Percentiles rank a stretch among this genome's conserved stretches.
These are phyloP conservation scores for Aphodius sticticus DNA, from an alignment of 2,888 invertebrate genomes.

Conservation along the genomic window DNA sequence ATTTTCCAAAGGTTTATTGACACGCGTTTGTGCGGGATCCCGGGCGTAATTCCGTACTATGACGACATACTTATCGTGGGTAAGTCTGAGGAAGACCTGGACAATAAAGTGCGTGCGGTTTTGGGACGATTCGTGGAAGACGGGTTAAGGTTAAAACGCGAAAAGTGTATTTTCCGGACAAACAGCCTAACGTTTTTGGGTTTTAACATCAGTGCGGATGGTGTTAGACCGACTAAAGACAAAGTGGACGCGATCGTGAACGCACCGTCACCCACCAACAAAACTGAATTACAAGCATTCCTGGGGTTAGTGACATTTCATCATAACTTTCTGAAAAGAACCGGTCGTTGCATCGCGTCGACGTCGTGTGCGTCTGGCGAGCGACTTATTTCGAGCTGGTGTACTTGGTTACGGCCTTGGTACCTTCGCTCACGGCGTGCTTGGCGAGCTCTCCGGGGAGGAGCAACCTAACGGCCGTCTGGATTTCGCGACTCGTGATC, in stretches of 20 bases:
- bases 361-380: too few relatives aligned
- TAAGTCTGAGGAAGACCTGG: slow-evolving; percentile 13
- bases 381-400: too few relatives aligned
- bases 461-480: too few relatives aligned
- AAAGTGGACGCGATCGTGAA: slow-evolving; percentile 39
- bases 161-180: slow-evolving; percentile 8
- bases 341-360: too few relatives aligned
- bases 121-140: background rate
- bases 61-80: slow-evolving; percentile 20
- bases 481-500: too few relatives aligned
- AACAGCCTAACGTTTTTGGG: slow-evolving; percentile 32
- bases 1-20: slow-evolving; percentile 18
- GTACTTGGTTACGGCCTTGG: too few relatives aligned
- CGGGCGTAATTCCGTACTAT: slow-evolving; percentile 17
- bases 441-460: too few relatives aligned
- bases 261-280: slow-evolving; percentile 34
- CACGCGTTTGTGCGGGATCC: slow-evolving; percentile 8
- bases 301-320: background rate
- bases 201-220: slow-evolving; percentile 33
- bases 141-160: slow-evolving; percentile 7
- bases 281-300: slow-evolving; percentile 37
- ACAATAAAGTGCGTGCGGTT: slow-evolving; percentile 11
- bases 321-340: background rate
- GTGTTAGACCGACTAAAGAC: slow-evolving; percentile 34
- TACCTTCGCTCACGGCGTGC: too few relatives aligned